phyloP scores from a whole-genome alignment of 2,797 vertebrate genomes.

The Phylloscopus collybita region DNA sequence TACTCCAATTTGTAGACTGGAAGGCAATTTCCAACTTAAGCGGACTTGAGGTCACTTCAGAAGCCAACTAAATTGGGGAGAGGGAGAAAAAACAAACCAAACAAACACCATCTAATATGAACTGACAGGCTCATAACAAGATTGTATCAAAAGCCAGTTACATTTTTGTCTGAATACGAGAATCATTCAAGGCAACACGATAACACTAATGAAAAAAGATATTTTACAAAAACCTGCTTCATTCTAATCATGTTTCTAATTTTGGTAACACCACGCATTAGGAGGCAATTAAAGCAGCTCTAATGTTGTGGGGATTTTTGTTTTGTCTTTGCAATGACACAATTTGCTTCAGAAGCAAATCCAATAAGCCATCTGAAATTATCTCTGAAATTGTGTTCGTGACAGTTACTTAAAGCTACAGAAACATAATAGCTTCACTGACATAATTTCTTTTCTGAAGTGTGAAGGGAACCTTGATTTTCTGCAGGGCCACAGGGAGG shows the following conservation, averaged over 20 bases:
- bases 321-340: not conserved
- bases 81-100: not conserved
- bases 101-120: not conserved
- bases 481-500: not conserved
- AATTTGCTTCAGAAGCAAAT: not conserved
- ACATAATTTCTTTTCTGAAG: not conserved
- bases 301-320: not conserved
- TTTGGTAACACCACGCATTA: slow-evolving; percentile 12
- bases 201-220: slow-evolving; percentile 27
- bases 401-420: not conserved
- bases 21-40: slow-evolving; percentile 15
- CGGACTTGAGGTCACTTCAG: slow-evolving; percentile 56
- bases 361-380: slow-evolving; percentile 2
- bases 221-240: slow-evolving; percentile 43
- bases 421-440: not conserved
- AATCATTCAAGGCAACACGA: not conserved
- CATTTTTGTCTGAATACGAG: not conserved
- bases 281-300: slow-evolving; percentile 50
- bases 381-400: not conserved
- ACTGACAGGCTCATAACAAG: slow-evolving; percentile 13
- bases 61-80: slow-evolving; percentile 33
- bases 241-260: slow-evolving; percentile 53
- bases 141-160: not conserved
- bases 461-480: not conserved
- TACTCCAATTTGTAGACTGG: not conserved